Evolutionary conservation across 2,888 invertebrate genomes (phyloP), one percentile per base, ranked within the genome.

Genomic region (Acanthosepion lycidas): DNA sequence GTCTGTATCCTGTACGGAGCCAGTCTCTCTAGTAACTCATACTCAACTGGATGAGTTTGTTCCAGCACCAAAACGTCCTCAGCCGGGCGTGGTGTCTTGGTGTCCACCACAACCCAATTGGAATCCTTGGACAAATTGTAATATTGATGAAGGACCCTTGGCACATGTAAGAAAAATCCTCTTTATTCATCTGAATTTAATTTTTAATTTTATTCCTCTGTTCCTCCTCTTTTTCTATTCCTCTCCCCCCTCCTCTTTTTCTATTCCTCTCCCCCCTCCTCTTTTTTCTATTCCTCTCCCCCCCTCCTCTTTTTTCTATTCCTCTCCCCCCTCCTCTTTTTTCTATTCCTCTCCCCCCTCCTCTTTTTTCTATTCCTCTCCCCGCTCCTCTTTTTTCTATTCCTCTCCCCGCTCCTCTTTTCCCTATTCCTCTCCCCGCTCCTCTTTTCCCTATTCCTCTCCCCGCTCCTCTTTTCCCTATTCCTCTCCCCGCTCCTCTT

Each of bases 101-200:
- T 98, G 99, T 0, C 99, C 99, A 1, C 99, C 99, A 0, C 98
- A 98, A 96, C 98, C 98, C 9, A 99, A 99, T 97, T 99, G 99
- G 99, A 99, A 99, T 97, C 98, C 99, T 0, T 99, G 99, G 99
- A 98, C 98, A 33, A 98, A 98, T 0, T 99, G 99, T 96, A 99
- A 99, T 97, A 99, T 99, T 96, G 99, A 99, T 96, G 99, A 99
- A 97, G 99, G 99, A 12, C 98, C 98, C 33, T 96, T 98, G 94
- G 98, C 98, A 64, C 96, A 97, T 91, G 98, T 98, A 95, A 95
- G 96, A 95, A 55, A 8, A 6, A 4, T 93, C 26, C 64, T 64
- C 28, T 64, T 64, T 26, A 64, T 64, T 64, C 28, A 64, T 64
- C 28, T 64, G 28, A 64, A 23, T 64, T 64, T 8, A 26, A 26